Evolutionary conservation across 1,140 invertebrate species (phyloP).

Genomic region (Drosophila albomicans): DNA sequence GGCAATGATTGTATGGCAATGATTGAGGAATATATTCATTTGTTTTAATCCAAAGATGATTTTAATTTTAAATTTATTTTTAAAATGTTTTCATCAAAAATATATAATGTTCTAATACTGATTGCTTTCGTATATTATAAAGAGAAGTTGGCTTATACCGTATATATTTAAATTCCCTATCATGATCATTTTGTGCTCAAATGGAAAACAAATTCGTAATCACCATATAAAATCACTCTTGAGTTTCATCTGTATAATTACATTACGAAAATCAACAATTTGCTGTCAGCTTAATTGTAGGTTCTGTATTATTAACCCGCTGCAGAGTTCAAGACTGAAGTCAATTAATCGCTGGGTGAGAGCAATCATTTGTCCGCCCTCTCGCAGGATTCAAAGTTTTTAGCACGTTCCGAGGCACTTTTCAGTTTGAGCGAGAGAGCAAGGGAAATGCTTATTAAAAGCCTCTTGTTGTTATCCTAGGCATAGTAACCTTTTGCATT

Average conservation of each 20-base stretch:
- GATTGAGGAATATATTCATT: too few relatives aligned
- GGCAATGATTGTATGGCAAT: too few relatives aligned
- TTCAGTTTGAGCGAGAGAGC: constrained; percentile 28
- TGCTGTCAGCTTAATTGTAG: constrained; percentile 35
- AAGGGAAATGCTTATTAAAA: constrained; percentile 70
- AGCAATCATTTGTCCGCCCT: constrained; percentile 27
- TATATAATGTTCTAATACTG: too few relatives aligned
- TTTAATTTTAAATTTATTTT: too few relatives aligned
- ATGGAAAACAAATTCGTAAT: background rate
- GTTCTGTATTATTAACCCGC: constrained; percentile 17
- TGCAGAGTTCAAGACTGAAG: background rate
- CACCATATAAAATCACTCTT: background rate
- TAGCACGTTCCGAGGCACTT: constrained; percentile 46
- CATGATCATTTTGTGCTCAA: too few relatives aligned
- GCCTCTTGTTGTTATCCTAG: constrained; percentile 77
- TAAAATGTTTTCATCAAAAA: too few relatives aligned
- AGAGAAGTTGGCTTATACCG: too few relatives aligned
- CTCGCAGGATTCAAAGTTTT: constrained; percentile 19
- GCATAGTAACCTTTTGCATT: constrained; percentile 69
- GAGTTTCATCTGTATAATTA: constrained; percentile 15
- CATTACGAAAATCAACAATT: constrained; percentile 8
- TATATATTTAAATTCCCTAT: too few relatives aligned
- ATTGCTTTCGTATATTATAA: too few relatives aligned
- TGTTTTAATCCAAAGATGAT: too few relatives aligned
- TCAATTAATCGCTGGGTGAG: constrained; percentile 27